phyloP scores from a whole-genome alignment of 2,888 invertebrate species.

The Nephrotoma appendiculata region DNA sequence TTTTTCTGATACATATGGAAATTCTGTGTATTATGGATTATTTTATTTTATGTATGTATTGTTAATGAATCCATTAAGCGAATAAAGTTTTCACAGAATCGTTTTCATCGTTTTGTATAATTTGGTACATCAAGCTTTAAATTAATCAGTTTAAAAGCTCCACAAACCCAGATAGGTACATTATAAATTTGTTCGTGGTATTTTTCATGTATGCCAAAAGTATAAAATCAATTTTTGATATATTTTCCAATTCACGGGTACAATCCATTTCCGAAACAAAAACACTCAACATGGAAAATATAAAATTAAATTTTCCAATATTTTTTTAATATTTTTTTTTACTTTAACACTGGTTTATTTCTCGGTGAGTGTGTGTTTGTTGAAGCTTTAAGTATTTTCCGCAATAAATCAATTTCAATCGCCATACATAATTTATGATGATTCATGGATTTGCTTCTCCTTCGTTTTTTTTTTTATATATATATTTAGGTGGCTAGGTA shows the following conservation, averaged over 20 bases:
- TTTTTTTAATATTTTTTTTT: neutral
- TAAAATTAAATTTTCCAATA: neutral
- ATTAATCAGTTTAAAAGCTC: neutral
- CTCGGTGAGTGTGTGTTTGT: neutral
- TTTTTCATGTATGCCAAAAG: neutral
- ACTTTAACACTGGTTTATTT: neutral
- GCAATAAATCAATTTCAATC: conserved; percentile 7
- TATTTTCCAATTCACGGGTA: neutral
- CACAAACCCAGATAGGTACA: neutral
- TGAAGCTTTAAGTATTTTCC: conserved; percentile 3
- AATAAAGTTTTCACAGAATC: neutral
- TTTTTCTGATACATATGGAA: neutral
- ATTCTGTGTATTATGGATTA: neutral
- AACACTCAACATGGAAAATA: neutral
- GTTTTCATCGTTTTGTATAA: neutral
- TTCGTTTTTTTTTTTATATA: neutral
- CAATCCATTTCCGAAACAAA: neutral
- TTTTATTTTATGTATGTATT: neutral
- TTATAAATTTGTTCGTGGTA: neutral
- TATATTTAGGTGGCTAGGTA: neutral
- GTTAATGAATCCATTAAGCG: neutral
- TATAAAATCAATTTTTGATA: too few relatives aligned
- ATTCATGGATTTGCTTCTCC: neutral
- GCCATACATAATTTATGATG: conserved; percentile 5
- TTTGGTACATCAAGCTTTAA: neutral